These are phyloP conservation scores for Operophtera brumata DNA, from an alignment of 2,888 invertebrate species.

Conservation along the genomic window DNA sequence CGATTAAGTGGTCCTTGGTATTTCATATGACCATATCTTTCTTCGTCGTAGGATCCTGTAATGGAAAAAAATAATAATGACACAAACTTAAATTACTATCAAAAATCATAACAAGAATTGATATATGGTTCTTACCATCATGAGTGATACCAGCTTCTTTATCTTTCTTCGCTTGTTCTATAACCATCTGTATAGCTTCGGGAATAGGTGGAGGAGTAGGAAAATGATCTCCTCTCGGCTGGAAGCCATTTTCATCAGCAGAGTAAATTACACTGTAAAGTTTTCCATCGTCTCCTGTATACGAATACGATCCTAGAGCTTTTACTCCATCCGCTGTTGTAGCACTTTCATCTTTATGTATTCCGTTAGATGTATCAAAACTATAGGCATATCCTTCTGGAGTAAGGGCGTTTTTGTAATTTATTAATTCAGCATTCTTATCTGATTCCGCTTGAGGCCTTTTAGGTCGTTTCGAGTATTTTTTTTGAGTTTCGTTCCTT, in stretches of 20 bases:
- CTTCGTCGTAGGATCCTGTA: slow-evolving; percentile 62
- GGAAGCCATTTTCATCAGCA: slow-evolving; percentile 70
- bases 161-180: slow-evolving; percentile 57
- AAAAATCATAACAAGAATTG: not conserved
- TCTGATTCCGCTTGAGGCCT: slow-evolving; percentile 54
- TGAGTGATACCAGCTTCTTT: slow-evolving; percentile 55
- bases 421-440: slow-evolving; percentile 54
- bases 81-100: not conserved
- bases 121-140: slow-evolving; percentile 54
- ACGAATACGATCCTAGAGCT: slow-evolving; percentile 64
- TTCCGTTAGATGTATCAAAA: slow-evolving; percentile 68
- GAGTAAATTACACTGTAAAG: slow-evolving; percentile 58
- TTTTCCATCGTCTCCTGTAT: slow-evolving; percentile 68
- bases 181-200: slow-evolving; percentile 59
- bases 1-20: slow-evolving; percentile 40
- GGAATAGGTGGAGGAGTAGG: slow-evolving; percentile 70
- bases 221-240: slow-evolving; percentile 63
- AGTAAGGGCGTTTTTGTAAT: slow-evolving; percentile 52
- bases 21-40: slow-evolving; percentile 61
- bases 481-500: slow-evolving; percentile 22
- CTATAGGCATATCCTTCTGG: slow-evolving; percentile 60
- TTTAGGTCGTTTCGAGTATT: slow-evolving; percentile 30
- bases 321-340: slow-evolving; percentile 57
- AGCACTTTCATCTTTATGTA: slow-evolving; percentile 64
- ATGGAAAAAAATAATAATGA: not conserved